Evolutionary conservation across 2,888 invertebrate species (phyloP).

Genomic region (Drosophila gaucha): DNA sequence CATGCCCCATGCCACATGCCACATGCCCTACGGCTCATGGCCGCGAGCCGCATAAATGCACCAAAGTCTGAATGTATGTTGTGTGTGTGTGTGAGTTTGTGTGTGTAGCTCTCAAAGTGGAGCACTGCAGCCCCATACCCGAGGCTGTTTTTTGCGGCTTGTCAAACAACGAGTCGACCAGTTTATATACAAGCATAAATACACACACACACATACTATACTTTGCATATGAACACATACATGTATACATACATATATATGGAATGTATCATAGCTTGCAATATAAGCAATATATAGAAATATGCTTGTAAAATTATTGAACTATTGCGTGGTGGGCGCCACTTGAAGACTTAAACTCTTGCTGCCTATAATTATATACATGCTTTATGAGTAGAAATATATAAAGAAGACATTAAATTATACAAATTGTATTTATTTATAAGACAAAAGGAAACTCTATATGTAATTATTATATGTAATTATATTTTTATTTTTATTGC

Average conservation of each 20-base stretch:
- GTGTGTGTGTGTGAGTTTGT: slow-evolving; percentile 3
- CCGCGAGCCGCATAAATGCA: slow-evolving; percentile 46
- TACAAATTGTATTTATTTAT: no score
- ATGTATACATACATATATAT: not conserved
- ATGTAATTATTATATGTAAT: no score
- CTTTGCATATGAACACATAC: no score
- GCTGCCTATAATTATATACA: no score
- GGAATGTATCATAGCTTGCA: no score
- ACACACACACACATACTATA: slow-evolving; percentile 8
- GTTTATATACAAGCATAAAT: slow-evolving; percentile 2
- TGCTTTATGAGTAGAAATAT: no score
- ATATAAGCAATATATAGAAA: not conserved
- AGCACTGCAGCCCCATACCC: slow-evolving; percentile 11
- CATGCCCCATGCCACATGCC: slow-evolving; percentile 1
- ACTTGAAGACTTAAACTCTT: no score
- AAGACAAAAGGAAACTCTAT: no score
- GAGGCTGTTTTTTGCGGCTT: slow-evolving; percentile 41
- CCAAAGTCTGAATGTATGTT: slow-evolving; percentile 26
- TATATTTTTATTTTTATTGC: no score
- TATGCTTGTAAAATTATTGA: not conserved
- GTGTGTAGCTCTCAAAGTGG: slow-evolving; percentile 33
- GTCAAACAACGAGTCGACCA: slow-evolving; percentile 31
- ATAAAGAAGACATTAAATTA: no score
- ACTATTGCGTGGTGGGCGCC: no score
- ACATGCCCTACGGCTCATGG: slow-evolving; percentile 8